These are phyloP conservation scores for Colossoma macropomum DNA, from an alignment of 2,113 vertebrate genomes.

Conservation along the genomic window DNA sequence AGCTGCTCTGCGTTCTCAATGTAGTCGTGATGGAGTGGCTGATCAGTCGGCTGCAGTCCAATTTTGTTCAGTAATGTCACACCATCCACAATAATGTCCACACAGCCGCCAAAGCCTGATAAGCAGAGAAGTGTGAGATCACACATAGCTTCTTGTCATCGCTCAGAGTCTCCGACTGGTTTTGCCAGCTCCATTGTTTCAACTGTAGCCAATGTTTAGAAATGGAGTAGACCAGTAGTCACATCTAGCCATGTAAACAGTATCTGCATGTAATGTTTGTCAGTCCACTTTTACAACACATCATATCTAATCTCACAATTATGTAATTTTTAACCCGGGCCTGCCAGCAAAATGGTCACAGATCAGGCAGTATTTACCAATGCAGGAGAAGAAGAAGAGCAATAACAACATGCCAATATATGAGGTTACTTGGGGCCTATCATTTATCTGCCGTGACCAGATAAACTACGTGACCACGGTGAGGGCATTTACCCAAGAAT, in stretches of 20 bases:
- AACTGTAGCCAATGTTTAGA: background rate
- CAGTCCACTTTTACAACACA: background rate
- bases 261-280: background rate
- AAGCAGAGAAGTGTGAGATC: background rate
- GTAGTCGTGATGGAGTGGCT: constrained; percentile 80
- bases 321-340: constrained; percentile 20
- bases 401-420: too few relatives aligned
- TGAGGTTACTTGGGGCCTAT: too few relatives aligned
- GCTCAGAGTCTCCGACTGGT: background rate
- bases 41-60: constrained; percentile 69
- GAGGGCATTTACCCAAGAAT: too few relatives aligned
- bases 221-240: background rate
- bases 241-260: background rate
- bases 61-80: constrained; percentile 79
- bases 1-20: constrained; percentile 78
- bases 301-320: constrained; percentile 2
- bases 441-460: too few relatives aligned
- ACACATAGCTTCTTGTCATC: background rate
- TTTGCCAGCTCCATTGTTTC: background rate
- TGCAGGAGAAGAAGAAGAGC: background rate
- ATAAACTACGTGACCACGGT: too few relatives aligned
- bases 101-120: constrained; percentile 84
- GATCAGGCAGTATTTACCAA: background rate
- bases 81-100: constrained; percentile 82
- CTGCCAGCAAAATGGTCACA: background rate